Evolutionary conservation across 2,113 vertebrate species (phyloP).

Genomic region (Hemicordylus capensis): DNA sequence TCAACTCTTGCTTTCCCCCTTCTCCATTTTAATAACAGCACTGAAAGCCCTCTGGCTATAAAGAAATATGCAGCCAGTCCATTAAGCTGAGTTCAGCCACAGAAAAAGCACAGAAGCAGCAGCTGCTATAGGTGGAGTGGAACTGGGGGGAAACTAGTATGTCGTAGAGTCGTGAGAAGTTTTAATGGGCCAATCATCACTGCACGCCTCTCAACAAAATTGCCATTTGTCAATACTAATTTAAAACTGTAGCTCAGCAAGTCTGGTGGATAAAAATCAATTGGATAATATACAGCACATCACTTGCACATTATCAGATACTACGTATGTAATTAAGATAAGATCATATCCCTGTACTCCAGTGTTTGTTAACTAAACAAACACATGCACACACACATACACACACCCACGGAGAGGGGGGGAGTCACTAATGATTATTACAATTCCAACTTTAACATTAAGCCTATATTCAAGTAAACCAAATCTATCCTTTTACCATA

Average conservation of each 20-base stretch:
- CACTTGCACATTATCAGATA: neutral
- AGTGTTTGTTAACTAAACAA: neutral
- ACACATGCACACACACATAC: neutral
- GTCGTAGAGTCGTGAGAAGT: slow-evolving; percentile 47
- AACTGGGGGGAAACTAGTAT: neutral
- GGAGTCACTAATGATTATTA: neutral
- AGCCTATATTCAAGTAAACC: neutral
- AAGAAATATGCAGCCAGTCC: slow-evolving; percentile 52
- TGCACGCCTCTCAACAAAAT: slow-evolving; percentile 55
- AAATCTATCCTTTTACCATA: neutral
- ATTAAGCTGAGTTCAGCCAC: slow-evolving; percentile 49
- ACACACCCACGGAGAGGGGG: too few relatives aligned
- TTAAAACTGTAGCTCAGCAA: slow-evolving; percentile 61
- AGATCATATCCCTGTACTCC: neutral
- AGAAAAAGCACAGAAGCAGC: slow-evolving; percentile 48
- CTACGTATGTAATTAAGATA: neutral
- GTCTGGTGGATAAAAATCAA: slow-evolving; percentile 53
- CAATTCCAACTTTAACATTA: neutral
- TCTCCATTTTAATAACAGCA: slow-evolving; percentile 45
- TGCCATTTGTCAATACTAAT: slow-evolving; percentile 54
- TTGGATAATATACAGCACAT: slow-evolving; percentile 37
- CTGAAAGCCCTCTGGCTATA: slow-evolving; percentile 28
- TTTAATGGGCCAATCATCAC: slow-evolving; percentile 61
- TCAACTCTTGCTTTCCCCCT: slow-evolving; percentile 20
- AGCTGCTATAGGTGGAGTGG: slow-evolving; percentile 50